Evolutionary conservation across 1,140 invertebrate genomes (phyloP).

Genomic region (Drosophila santomea): DNA sequence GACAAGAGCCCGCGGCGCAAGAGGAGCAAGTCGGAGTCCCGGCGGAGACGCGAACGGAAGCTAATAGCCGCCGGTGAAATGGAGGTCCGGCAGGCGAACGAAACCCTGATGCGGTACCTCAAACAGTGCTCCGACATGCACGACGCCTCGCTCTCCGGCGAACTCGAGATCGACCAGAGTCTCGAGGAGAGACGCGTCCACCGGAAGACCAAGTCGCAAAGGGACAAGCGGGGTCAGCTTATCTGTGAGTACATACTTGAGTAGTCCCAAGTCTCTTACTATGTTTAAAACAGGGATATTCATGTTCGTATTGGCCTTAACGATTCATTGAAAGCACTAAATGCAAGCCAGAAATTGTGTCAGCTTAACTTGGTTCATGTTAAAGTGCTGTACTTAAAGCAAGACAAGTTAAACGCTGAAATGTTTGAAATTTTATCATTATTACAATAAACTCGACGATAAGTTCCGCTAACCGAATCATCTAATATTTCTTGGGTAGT

Average conservation of each 20-base stretch:
- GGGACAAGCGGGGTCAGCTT: conserved; percentile 82
- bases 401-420: too few species aligned
- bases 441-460: too few species aligned
- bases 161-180: conserved; percentile 84
- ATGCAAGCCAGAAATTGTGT: too few species aligned
- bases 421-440: too few species aligned
- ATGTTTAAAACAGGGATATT: too few species aligned
- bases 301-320: too few species aligned
- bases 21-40: conserved; percentile 84
- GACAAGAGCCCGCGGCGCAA: conserved; percentile 84
- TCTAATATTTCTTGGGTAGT: neutral
- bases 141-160: conserved; percentile 82
- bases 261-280: too few species aligned
- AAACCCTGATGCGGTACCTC: conserved; percentile 83
- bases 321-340: too few species aligned
- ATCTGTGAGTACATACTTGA: conserved; percentile 68
- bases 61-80: conserved; percentile 83
- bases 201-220: conserved; percentile 83
- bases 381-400: neutral
- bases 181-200: conserved; percentile 82
- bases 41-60: conserved; percentile 77
- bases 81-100: conserved; percentile 84
- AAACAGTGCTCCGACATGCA: conserved; percentile 84
- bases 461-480: too few species aligned
- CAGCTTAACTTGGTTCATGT: too few species aligned